Percentiles rank a stretch among this genome's conserved stretches.
Conservation (phyloP, 2,113 vertebrate species). For the Azemiops feae region DNA sequence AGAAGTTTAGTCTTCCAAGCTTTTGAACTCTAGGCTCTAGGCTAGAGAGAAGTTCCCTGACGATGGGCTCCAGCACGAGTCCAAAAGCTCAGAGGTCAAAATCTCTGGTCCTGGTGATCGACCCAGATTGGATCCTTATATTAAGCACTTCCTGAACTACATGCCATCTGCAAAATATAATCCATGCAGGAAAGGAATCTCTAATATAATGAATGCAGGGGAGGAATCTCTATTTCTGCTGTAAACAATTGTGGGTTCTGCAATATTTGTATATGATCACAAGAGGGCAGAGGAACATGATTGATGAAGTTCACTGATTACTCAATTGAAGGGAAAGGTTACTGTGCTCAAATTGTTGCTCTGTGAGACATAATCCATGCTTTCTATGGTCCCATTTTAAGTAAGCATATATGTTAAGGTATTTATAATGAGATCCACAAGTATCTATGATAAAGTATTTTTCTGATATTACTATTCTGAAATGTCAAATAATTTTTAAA, state of each 20-base stretch:
- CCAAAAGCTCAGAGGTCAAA: no score
- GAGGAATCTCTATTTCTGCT: neutral
- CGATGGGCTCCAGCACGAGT: no score
- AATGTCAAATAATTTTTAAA: neutral
- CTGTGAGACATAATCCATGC: neutral
- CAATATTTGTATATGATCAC: neutral
- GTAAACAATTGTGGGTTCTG: neutral
- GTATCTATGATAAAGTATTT: neutral
- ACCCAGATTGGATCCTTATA: neutral
- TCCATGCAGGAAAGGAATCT: neutral
- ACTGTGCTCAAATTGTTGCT: neutral
- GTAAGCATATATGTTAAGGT: neutral
- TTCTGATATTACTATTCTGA: neutral
- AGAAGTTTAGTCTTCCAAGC: no score
- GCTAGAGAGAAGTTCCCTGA: no score
- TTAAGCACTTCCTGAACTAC: neutral
- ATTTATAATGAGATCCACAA: neutral
- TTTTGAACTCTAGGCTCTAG: no score
- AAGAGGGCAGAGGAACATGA: neutral
- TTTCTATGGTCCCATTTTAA: neutral
- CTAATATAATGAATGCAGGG: neutral
- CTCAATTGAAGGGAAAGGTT: neutral
- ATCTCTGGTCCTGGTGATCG: no score
- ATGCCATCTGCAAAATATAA: neutral
- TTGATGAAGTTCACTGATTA: neutral